Evolutionary conservation across 2,113 vertebrate genomes (phyloP).

Genomic region (Echinops telfairi): DNA sequence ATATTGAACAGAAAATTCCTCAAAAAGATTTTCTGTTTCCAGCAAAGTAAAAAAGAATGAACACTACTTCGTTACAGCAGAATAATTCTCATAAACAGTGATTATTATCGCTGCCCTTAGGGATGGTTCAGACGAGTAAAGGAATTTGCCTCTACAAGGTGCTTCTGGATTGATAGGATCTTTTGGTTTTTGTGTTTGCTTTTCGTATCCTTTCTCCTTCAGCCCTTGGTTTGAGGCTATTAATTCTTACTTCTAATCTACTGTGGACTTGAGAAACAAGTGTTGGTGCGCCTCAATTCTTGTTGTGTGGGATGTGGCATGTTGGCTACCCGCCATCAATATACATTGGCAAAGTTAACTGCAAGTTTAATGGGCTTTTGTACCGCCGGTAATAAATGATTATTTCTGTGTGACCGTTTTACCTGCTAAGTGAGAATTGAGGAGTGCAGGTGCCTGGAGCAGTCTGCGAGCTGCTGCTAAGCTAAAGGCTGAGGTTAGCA

Average conservation of each 20-base stretch:
- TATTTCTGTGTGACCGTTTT: background rate
- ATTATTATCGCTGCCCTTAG: background rate
- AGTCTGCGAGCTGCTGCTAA: background rate
- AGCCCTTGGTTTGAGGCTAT: background rate
- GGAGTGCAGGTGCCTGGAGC: background rate
- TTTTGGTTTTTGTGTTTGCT: conserved; percentile 1
- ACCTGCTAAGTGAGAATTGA: background rate
- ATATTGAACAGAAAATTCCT: background rate
- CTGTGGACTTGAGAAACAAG: background rate
- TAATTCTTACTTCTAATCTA: background rate
- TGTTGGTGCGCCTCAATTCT: background rate
- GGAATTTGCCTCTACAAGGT: background rate
- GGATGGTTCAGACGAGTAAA: background rate
- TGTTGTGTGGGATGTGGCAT: background rate
- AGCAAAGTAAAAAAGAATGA: background rate
- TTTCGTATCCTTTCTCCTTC: background rate
- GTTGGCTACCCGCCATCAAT: background rate
- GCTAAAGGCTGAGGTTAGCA: background rate
- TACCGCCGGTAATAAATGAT: background rate
- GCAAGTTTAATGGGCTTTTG: background rate
- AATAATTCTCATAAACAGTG: background rate
- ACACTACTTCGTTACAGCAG: background rate
- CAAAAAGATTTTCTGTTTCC: background rate
- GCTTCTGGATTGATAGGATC: background rate
- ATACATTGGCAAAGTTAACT: background rate